Percentiles rank a stretch among this genome's conserved stretches.
phyloP scores from a whole-genome alignment of 2,888 invertebrate genomes.

The Abscondita cerata region DNA sequence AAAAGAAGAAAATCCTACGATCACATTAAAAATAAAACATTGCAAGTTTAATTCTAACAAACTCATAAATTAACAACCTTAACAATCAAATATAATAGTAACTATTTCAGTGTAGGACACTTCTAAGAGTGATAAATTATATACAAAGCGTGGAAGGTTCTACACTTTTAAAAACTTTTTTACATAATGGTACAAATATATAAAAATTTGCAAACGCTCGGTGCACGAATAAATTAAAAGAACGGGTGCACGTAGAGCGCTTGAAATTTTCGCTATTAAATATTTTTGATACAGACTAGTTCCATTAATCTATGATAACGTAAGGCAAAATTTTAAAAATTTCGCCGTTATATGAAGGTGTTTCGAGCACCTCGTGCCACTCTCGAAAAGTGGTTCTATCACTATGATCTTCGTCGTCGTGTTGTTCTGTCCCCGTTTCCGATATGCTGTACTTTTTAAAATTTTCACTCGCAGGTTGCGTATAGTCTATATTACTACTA shows the following conservation, averaged over 20 bases:
- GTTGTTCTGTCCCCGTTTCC: constrained; percentile 40
- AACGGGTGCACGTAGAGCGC: not conserved
- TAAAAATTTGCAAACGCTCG: constrained; percentile 15
- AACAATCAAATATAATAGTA: constrained; percentile 36
- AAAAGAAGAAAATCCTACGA: constrained; percentile 17
- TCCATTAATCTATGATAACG: constrained; percentile 87
- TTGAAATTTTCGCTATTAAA: not conserved
- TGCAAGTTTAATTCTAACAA: constrained; percentile 24
- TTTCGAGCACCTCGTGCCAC: constrained; percentile 88
- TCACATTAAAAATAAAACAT: constrained; percentile 32
- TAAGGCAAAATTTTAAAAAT: constrained; percentile 93
- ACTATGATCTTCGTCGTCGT: constrained; percentile 32
- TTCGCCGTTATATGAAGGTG: constrained; percentile 77
- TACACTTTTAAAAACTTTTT: constrained; percentile 24
- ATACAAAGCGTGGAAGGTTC: constrained; percentile 34
- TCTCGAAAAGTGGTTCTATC: constrained; percentile 70
- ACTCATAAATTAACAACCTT: constrained; percentile 36
- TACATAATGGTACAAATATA: constrained; percentile 22
- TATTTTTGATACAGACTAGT: constrained; percentile 43
- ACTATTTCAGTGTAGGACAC: constrained; percentile 28
- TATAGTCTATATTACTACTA: constrained; percentile 44
- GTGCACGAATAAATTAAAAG: not conserved
- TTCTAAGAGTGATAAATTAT: constrained; percentile 33
- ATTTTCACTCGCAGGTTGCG: constrained; percentile 50
- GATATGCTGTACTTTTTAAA: constrained; percentile 57